Conservation (phyloP, 2,113 vertebrate genomes). For the Notarius lentiginosus region DNA sequence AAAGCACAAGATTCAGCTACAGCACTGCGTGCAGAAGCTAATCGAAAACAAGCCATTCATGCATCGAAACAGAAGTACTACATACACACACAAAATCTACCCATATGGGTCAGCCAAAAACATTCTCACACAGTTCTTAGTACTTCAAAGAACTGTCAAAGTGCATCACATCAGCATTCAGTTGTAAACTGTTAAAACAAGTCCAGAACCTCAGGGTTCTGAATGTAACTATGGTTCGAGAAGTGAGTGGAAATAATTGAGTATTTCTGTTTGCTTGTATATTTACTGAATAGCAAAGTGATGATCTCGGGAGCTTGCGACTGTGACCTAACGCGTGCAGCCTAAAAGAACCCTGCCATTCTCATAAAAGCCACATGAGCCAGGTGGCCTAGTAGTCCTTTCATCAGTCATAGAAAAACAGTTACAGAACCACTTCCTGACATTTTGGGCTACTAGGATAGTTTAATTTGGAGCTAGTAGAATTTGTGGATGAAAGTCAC, state of each 20-base stretch:
- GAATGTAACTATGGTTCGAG: background rate
- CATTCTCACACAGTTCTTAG: background rate
- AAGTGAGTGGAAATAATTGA: background rate
- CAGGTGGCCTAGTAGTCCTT: background rate
- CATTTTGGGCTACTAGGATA: background rate
- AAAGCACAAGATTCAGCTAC: slow-evolving; percentile 89
- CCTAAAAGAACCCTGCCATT: background rate
- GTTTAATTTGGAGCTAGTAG: background rate
- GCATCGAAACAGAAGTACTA: slow-evolving; percentile 89
- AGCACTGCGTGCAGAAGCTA: slow-evolving; percentile 85
- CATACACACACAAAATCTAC: background rate
- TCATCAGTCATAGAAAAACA: background rate
- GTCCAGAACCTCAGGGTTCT: background rate
- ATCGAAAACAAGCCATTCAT: slow-evolving; percentile 88
- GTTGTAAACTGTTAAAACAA: background rate
- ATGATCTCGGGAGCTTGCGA: background rate
- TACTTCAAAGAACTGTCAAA: background rate
- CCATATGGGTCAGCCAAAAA: background rate
- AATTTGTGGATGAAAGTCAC: background rate
- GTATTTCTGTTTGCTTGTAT: background rate
- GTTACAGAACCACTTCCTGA: background rate
- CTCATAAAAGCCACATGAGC: background rate
- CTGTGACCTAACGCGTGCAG: background rate
- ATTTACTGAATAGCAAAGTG: background rate
- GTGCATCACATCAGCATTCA: background rate